Evolutionary conservation across 2,888 invertebrate genomes (phyloP), one percentile per base, ranked within the genome.

Genomic region (Luffia ferchaultella): DNA sequence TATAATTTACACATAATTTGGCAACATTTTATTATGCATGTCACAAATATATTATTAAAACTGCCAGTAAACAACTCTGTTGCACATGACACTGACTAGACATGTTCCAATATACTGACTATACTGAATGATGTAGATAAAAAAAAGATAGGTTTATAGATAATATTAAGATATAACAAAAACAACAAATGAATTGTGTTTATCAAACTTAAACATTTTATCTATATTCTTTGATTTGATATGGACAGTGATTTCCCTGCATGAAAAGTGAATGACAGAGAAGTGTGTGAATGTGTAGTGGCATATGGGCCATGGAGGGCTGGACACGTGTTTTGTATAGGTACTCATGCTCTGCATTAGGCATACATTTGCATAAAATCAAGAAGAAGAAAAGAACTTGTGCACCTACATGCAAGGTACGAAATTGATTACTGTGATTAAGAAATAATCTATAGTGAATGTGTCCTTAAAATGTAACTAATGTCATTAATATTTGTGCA

Each of bases 271-370:
- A n/a, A n/a, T n/a, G n/a, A n/a, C n/a, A n/a, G n/a, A n/a, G n/a
- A n/a, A n/a, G n/a, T n/a, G n/a, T n/a, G n/a, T n/a, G n/a, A n/a
- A n/a, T 19, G 19, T 30, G 7, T 20, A 19, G 1, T 52, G 53
- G 30, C n/a, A n/a, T n/a, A n/a, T n/a, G n/a, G n/a, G n/a, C n/a
- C n/a, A 53, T 56, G 1, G 64, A 61, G 41, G 62, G 60, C 41
- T 54, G 43, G 43, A n/a, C n/a, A 16, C 3, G 3, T 5, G n/a
- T n/a, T 9, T 3, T 17, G 43, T n/a, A 17, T 7, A 16, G 16
- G 5, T 76, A 1, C 60, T 30, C 61, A 12, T 65, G 66, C 49
- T 61, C 67, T 0, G 64, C 72, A 19, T 60, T 77, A 1, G 76
- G 78, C 18, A 71, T 76, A 50, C 73, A 73, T 55, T 62, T 60